Base-by-base conservation (phyloP, 2,113 vertebrate species). In the Melierax canorus region DNA sequence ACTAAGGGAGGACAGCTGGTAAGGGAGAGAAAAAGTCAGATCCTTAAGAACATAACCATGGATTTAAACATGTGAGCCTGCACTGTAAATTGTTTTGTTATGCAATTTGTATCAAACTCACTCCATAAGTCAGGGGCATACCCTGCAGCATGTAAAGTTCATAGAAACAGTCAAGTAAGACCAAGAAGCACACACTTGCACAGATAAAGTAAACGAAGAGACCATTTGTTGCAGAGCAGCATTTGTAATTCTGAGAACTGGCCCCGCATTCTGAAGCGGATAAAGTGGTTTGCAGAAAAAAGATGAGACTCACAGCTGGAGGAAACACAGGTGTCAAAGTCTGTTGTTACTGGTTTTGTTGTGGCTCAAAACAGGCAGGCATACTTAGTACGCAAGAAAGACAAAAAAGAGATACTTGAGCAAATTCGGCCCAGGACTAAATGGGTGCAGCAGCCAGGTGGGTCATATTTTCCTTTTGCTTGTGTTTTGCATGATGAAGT, bases 331-430 rank as follows among this genome's bases (percentile, higher is more conserved):
- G 88, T 96, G 86, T 67, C 77, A 77, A 92, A 97, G 92, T 90
- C 95, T 97, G 97, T 96, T 92, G 94, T 84, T 96, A 68, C 51
- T 60, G 84, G 63, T 84, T 96, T 81, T 95, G 81, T 96, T 97
- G 95, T 80, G 84, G 95, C 91, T 96, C 79, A 62, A 86, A 80
- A 89, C 69, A 93, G 76, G 68, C 89, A 90, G 51, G 80, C 79
- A n/a, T 71, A 38, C 45, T 86, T 12, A 7, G 86, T 84, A 59
- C n/a, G 67, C 48, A 39, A 82, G 56, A 80, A 38, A 66, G 73
- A 84, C 39, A 72, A 67, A 93, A 86, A 39, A 85, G 26, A 88
- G 36, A 53, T 34, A 77, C 27, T 38, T 38, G 60, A 84, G 39
- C 39, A 73, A 94, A 87, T 75, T 91, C 62, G 94, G 69, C 69